phyloP scores from a whole-genome alignment of 2,797 vertebrate species.

The Melanotaenia trifasciata region DNA sequence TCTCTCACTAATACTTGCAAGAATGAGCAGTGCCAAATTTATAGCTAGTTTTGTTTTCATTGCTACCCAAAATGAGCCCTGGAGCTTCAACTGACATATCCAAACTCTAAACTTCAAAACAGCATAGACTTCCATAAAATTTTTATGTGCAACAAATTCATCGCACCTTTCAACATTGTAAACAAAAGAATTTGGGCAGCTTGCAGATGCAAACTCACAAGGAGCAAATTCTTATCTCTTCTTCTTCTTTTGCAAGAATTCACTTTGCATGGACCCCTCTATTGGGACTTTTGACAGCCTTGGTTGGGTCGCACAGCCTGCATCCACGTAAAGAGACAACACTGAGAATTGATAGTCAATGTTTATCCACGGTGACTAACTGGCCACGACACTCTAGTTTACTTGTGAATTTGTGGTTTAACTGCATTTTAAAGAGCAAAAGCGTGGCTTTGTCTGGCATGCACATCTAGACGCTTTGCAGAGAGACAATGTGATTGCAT shows the following conservation, averaged over 20 bases:
- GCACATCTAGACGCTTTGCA: constrained; percentile 28
- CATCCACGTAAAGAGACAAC: constrained; percentile 66
- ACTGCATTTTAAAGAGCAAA: constrained; percentile 82
- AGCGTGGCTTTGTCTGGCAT: constrained; percentile 73
- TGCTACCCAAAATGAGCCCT: constrained; percentile 20
- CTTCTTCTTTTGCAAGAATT: constrained; percentile 6
- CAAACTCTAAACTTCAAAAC: constrained; percentile 20
- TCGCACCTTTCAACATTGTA: not conserved
- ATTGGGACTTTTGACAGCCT: constrained; percentile 52
- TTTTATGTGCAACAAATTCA: constrained; percentile 32
- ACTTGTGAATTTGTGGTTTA: constrained; percentile 92
- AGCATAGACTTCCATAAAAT: constrained; percentile 5
- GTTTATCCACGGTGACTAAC: constrained; percentile 88
- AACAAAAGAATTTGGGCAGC: not conserved
- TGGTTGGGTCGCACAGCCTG: constrained; percentile 20
- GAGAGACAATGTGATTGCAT: constrained; percentile 12
- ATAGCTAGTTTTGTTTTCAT: constrained; percentile 9
- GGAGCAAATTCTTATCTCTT: not conserved
- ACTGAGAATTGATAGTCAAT: constrained; percentile 85
- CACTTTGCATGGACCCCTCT: constrained; percentile 1
- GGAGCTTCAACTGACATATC: constrained; percentile 22
- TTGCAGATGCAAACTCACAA: constrained; percentile 1
- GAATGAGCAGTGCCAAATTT: constrained; percentile 27
- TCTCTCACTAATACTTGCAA: constrained; percentile 19
- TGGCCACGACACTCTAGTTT: constrained; percentile 89